A percentile compares a stretch with the other conserved stretches of the same genome.
phyloP scores from a whole-genome alignment of 2,113 vertebrate species.

The Struthidea cinerea region DNA sequence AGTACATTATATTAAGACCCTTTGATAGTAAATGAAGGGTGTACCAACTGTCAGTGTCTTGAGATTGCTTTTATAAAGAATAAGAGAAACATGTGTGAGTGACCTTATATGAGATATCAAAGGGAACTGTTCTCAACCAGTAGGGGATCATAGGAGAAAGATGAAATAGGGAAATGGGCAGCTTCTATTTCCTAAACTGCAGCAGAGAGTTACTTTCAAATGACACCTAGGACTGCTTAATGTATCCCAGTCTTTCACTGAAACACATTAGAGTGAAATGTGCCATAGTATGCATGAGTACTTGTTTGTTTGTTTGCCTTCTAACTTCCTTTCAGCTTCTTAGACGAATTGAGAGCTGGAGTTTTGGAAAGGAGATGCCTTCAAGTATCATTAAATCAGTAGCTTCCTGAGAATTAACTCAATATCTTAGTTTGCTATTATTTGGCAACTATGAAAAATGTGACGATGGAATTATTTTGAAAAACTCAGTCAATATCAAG shows the following conservation, averaged over 20 bases:
- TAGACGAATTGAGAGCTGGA: neutral
- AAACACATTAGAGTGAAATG: neutral
- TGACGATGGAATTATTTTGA: neutral
- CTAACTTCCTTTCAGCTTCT: neutral
- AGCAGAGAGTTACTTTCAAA: neutral
- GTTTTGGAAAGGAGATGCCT: neutral
- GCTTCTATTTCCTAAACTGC: neutral
- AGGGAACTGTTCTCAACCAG: neutral
- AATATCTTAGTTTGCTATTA: neutral
- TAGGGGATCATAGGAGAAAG: neutral
- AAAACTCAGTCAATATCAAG: slow-evolving; percentile 7
- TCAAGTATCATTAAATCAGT: neutral
- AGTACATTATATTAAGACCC: neutral
- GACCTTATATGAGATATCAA: neutral
- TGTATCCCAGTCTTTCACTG: neutral
- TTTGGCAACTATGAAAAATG: neutral
- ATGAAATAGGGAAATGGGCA: neutral
- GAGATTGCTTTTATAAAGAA: slow-evolving; percentile 5
- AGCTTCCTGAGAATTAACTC: neutral
- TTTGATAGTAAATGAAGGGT: slow-evolving; percentile 29
- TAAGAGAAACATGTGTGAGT: neutral
- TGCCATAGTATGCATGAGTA: neutral
- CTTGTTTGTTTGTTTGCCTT: neutral
- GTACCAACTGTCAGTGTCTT: neutral
- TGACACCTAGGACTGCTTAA: neutral